phyloP scores from a whole-genome alignment of 2,888 invertebrate species.

The Hoplodrina blanda region DNA sequence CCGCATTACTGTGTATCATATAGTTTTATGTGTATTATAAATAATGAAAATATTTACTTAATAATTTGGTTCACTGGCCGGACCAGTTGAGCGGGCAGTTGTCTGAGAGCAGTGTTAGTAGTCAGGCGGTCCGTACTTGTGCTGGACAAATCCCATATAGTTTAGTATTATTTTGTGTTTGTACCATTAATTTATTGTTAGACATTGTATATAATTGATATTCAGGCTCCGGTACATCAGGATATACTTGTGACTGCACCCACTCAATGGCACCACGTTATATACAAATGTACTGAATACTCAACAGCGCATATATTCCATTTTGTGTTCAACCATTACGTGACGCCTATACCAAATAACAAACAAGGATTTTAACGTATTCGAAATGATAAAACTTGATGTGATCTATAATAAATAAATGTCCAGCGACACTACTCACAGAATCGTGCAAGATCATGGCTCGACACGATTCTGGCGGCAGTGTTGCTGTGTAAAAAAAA shows the following conservation, averaged over 20 bases:
- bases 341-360: slow-evolving; percentile 38
- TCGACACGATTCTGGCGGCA: slow-evolving; percentile 26
- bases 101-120: slow-evolving; percentile 25
- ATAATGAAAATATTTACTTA: slow-evolving; percentile 63
- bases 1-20: slow-evolving; percentile 80
- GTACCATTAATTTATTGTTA: slow-evolving; percentile 56
- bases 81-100: slow-evolving; percentile 70
- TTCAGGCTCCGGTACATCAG: slow-evolving; percentile 40
- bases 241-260: slow-evolving; percentile 11
- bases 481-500: slow-evolving; percentile 48
- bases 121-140: slow-evolving; percentile 45
- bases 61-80: slow-evolving; percentile 76
- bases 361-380: slow-evolving; percentile 10
- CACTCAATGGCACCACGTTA: slow-evolving; percentile 13
- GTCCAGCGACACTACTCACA: slow-evolving; percentile 44
- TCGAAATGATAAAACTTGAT: slow-evolving; percentile 36
- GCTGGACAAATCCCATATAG: slow-evolving; percentile 50
- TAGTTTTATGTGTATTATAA: slow-evolving; percentile 80
- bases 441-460: slow-evolving; percentile 26
- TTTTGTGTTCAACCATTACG: slow-evolving; percentile 47
- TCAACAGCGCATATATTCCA: slow-evolving; percentile 44
- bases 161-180: slow-evolving; percentile 56
- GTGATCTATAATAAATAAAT: slow-evolving; percentile 42
- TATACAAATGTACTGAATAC: slow-evolving; percentile 42
- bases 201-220: slow-evolving; percentile 47